Base-by-base conservation (phyloP, 2,797 vertebrate genomes). In the Mormyrops boulengeri region DNA sequence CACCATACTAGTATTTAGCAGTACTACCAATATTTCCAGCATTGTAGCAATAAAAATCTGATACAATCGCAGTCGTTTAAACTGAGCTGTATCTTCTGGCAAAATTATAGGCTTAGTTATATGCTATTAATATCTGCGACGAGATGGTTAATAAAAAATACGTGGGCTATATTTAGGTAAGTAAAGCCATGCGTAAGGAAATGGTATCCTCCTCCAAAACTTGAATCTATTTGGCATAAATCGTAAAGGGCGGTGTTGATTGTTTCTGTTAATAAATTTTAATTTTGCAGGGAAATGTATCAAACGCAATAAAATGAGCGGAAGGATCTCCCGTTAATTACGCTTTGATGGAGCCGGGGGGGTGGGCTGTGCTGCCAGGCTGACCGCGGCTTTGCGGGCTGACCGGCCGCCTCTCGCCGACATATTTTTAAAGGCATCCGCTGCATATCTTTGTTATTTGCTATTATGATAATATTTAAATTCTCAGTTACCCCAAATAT, bases 131-230 rank as follows among this genome's bases (percentile, higher is more conserved):
- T 80, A 80, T 80, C 6, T 80, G 17, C 41, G 6, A 44, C 38
- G 73, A 80, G 17, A 80, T 80, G 73, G 73, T 80, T 80, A 80
- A 80, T 44, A 80, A 41, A 80, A 80, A 80, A 80, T 44, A 44
- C 41, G 38, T 80, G 41, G 38, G 38, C 41, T 80, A 47, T 41
- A 80, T 80, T 80, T 80, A 41, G 17, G 5, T 80, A 80, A 80
- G 38, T 80, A 80, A 19, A 44, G 17, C 73, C 73, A 44, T 30
- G 41, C 34, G 19, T 80, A 80, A 19, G 41, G 73, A 44, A 80
- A 80, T 44, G 38, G 73, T 41, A 44, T n/a, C 2, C 14, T 80
- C 41, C 17, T 80, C 73, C 73, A 41, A 44, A n/a, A 80, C 73
- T 7, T 44, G 73, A 6, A 44, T 30, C 17, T 41, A 80, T 44